phyloP scores from a whole-genome alignment of 1,140 invertebrate species.

The Caenorhabditis brenneri region DNA sequence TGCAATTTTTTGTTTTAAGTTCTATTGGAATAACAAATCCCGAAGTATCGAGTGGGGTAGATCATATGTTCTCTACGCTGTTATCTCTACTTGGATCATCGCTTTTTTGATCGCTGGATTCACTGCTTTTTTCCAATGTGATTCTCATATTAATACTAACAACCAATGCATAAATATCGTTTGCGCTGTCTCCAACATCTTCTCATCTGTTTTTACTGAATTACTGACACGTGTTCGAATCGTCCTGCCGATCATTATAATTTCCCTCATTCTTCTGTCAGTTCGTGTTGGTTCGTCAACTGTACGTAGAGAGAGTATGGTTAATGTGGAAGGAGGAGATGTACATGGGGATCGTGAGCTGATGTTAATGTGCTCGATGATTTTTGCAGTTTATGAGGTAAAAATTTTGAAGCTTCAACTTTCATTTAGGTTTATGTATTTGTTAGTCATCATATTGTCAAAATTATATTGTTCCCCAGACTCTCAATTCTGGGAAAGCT shows the following conservation, averaged over 20 bases:
- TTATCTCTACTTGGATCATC: conserved; percentile 15
- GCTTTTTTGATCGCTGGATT: conserved; percentile 15
- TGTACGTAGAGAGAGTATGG: conserved; percentile 16
- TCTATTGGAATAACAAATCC: conserved; percentile 30
- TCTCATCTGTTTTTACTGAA: background rate
- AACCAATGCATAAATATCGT: conserved; percentile 8
- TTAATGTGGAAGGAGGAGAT: conserved; percentile 9
- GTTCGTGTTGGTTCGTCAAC: conserved; percentile 26
- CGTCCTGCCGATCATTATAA: background rate
- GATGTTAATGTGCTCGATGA: background rate
- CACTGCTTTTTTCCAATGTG: conserved; percentile 12
- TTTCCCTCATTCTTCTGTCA: background rate
- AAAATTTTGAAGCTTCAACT: no score
- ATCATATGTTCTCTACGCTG: conserved; percentile 20
- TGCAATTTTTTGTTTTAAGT: conserved; percentile 21
- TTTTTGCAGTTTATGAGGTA: conserved; percentile 18
- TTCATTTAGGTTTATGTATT: no score
- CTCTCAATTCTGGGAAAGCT: no score
- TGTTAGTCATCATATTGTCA: no score
- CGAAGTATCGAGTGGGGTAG: conserved; percentile 14
- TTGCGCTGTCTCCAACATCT: conserved; percentile 8
- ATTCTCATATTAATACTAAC: background rate
- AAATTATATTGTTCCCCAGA: no score
- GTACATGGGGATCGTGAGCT: conserved; percentile 3
- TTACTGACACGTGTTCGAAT: background rate